Evolutionary conservation across 1,140 invertebrate species (phyloP), one percentile per base, ranked within the genome.

Genomic region (Drosophila erecta): DNA sequence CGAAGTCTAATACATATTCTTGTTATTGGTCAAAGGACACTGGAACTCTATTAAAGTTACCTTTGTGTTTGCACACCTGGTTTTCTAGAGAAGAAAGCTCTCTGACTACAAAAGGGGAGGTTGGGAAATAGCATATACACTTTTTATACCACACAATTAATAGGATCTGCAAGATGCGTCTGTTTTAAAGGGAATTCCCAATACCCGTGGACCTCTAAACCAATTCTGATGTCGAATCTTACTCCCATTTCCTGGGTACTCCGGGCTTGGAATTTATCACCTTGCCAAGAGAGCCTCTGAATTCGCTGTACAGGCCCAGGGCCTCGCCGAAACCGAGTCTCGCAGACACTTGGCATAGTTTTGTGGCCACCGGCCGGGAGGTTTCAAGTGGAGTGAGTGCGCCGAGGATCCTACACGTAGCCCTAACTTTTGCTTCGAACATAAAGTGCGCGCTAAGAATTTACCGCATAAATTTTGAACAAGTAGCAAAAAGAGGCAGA

Each of bases 361-460:
- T 79, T 83, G 83, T 51, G 83, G 79, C 54, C 62, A 64, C 60
- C 30, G 10, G 53, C 27, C 22, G 3, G n/a, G 12, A 10, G 33
- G 24, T 17, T 51, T 5, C 5, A 5, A 6, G 11, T 12, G 17
- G 35, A 17, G 12, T 11, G 3, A 27, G 53, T 8, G 27, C 6
- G 7, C 8, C n/a, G 27, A 15, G 41, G 24, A 70, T 75, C 53
- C 64, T 79, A 90, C 84, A 89, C 84, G 84, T 89, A 89, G 83
- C 83, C 86, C 83, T 89, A 89, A 89, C 84, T 89, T 89, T 89
- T 84, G 80, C 80, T 89, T 89, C 84, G 84, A 90, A 89, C 80
- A 89, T 89, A 89, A 89, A 89, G 84, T 89, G 85, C 85, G 84
- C 79, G 81, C 85, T 80, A 89, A 90, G 84, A 89, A 89, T 89